phyloP scores from a whole-genome alignment of 2,797 vertebrate genomes.

The Scolopax rusticola region DNA sequence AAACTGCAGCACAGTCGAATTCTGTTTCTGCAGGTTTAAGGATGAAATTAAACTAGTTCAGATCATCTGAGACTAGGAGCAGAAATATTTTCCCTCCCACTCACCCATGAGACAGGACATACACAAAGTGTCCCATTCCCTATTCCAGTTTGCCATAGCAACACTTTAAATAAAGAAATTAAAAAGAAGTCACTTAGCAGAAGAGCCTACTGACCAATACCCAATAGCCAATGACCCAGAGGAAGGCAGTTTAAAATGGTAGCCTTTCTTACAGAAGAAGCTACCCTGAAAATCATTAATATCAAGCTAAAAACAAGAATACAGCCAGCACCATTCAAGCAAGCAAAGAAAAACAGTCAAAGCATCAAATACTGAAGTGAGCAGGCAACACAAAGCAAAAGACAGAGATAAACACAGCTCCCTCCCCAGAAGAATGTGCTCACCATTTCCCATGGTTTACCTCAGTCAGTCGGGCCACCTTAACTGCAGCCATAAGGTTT shows the following conservation, averaged over 20 bases:
- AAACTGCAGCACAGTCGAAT: not conserved
- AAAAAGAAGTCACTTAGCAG: not conserved
- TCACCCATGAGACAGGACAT: not conserved
- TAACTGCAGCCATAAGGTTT: conserved; percentile 21
- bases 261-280: not conserved
- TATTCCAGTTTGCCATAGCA: not conserved
- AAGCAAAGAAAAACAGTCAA: not conserved
- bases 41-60: not conserved
- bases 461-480: conserved; percentile 39
- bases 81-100: not conserved
- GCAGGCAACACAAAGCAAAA: not conserved
- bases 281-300: not conserved
- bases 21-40: not conserved
- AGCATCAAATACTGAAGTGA: not conserved
- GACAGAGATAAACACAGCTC: not conserved
- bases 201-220: not conserved
- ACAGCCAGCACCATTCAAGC: not conserved
- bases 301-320: not conserved
- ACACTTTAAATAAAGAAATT: not conserved
- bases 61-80: not conserved
- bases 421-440: not conserved
- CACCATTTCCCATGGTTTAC: not conserved
- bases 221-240: not conserved
- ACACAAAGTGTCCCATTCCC: not conserved
- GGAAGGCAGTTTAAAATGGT: not conserved